phyloP scores from a whole-genome alignment of 2,113 vertebrate genomes.

The Neolamprologus kungweensis region DNA sequence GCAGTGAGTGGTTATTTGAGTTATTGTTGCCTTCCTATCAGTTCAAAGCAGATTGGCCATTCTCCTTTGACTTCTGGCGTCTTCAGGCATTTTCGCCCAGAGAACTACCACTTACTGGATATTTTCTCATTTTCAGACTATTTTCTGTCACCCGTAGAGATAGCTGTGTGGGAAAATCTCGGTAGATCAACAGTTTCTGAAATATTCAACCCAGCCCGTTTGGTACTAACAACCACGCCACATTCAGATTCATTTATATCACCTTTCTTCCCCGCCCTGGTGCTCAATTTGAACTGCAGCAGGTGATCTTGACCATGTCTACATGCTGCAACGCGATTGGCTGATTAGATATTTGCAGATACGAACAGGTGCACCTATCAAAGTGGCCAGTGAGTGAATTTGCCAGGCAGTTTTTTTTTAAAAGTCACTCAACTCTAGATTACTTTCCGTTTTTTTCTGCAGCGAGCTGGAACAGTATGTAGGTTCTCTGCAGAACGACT shows the following conservation, averaged over 20 bases:
- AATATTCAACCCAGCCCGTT: neutral
- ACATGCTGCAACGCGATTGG: neutral
- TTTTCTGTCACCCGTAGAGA: neutral
- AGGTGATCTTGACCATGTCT: neutral
- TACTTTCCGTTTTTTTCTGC: neutral
- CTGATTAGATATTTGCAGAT: neutral
- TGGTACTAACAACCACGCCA: neutral
- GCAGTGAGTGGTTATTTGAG: neutral
- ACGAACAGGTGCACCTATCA: neutral
- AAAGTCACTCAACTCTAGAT: neutral
- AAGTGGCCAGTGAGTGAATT: neutral
- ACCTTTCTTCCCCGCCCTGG: fast-evolving
- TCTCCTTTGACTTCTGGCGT: neutral
- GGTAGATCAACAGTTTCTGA: neutral
- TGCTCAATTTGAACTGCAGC: neutral
- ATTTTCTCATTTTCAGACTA: neutral
- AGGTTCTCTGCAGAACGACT: slow-evolving; percentile 79
- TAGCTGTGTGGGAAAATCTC: neutral
- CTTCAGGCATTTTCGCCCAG: neutral
- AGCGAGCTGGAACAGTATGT: slow-evolving; percentile 90
- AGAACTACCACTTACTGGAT: neutral
- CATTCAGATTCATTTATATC: neutral
- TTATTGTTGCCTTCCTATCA: neutral
- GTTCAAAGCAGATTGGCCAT: neutral
- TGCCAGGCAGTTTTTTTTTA: neutral